Conservation (phyloP, 2,113 vertebrate species). For the Cheirogaleus medius region DNA sequence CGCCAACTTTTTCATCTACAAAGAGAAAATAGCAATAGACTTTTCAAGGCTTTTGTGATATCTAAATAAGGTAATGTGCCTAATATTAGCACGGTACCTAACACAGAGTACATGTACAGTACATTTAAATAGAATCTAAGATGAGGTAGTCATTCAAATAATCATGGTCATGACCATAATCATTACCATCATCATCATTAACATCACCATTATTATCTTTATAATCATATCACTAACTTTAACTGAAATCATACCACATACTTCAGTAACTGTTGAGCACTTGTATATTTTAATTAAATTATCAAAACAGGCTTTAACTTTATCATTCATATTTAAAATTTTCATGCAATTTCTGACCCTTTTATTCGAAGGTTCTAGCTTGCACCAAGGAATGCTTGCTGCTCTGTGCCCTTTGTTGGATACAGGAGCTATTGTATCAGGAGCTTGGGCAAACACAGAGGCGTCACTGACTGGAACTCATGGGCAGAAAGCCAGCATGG, state of each 20-base stretch:
- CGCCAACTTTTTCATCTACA: background rate
- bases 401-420: background rate
- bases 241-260: background rate
- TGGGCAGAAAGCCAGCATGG: background rate
- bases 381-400: background rate
- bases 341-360: background rate
- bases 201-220: background rate
- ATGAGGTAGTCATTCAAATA: background rate
- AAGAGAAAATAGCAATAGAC: background rate
- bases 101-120: background rate
- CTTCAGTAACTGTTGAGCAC: background rate
- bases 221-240: background rate
- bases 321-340: background rate
- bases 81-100: background rate
- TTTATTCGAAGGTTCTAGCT: background rate
- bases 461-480: background rate
- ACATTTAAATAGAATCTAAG: background rate
- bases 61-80: background rate
- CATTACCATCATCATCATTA: background rate
- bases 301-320: background rate
- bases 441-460: background rate
- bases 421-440: background rate
- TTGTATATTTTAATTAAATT: background rate
- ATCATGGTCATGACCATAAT: background rate
- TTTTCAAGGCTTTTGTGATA: background rate